phyloP scores from a whole-genome alignment of 1,140 invertebrate species.

The Drosophila truncata region DNA sequence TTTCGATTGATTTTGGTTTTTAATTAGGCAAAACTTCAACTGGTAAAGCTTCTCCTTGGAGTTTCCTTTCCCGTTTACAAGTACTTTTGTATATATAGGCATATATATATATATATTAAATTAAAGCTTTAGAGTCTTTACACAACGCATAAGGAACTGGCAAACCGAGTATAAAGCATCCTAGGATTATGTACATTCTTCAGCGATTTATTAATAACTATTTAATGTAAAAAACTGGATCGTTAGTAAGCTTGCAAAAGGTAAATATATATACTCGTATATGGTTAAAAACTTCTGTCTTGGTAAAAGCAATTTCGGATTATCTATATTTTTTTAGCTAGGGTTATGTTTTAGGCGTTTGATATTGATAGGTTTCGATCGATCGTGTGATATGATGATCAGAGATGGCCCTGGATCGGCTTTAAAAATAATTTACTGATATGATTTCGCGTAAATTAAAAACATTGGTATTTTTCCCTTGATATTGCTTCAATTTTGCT shows the following conservation, averaged over 20 bases:
- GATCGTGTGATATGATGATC: constrained; percentile 68
- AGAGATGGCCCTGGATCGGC: constrained; percentile 27
- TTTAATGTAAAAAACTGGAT: constrained; percentile 41
- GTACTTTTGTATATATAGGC: constrained; percentile 21
- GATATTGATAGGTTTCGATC: constrained; percentile 67
- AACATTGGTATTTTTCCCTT: not conserved
- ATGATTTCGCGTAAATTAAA: not conserved
- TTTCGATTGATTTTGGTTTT: constrained; percentile 47
- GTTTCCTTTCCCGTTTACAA: constrained; percentile 18
- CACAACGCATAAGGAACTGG: constrained; percentile 72
- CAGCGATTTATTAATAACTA: constrained; percentile 35
- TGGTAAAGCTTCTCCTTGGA: constrained; percentile 46
- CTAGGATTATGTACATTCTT: constrained; percentile 50
- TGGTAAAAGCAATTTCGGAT: constrained; percentile 55
- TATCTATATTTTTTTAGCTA: constrained; percentile 73
- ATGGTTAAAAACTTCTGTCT: constrained; percentile 46
- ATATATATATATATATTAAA: constrained; percentile 39
- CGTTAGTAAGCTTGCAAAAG: constrained; percentile 42
- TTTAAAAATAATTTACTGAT: not conserved
- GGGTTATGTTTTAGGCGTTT: constrained; percentile 42
- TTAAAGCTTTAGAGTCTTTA: constrained; percentile 63
- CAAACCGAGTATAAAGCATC: constrained; percentile 61
- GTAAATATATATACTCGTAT: constrained; percentile 34
- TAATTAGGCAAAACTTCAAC: constrained; percentile 56
- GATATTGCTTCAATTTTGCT: not conserved